Evolutionary conservation across 2,888 invertebrate genomes (phyloP).

Genomic region (Abrostola tripartita): DNA sequence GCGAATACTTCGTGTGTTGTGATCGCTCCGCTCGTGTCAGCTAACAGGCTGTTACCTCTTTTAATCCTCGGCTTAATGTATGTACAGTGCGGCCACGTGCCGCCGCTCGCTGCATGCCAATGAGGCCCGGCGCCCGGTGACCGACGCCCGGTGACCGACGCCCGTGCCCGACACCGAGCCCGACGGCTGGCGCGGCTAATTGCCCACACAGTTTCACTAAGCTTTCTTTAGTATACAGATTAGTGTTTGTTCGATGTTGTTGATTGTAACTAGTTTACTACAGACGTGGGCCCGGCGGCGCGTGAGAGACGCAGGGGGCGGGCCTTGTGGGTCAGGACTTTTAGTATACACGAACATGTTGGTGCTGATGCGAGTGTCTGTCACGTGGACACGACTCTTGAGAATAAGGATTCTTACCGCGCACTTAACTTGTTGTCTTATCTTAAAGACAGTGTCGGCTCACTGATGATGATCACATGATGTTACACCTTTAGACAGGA

Average conservation of each 20-base stretch:
- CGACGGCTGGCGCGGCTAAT: slow-evolving; percentile 11
- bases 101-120: slow-evolving; percentile 13
- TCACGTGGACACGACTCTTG: too few relatives aligned
- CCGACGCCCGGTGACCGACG: not conserved
- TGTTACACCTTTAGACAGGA: too few relatives aligned
- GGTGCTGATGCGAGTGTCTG: too few relatives aligned
- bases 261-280: not conserved
- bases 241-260: slow-evolving; percentile 7
- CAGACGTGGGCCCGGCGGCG: not conserved
- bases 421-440: too few relatives aligned
- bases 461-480: too few relatives aligned
- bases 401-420: too few relatives aligned
- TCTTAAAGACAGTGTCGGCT: too few relatives aligned
- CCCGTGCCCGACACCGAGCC: not conserved
- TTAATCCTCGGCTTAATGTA: slow-evolving; percentile 15
- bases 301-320: too few relatives aligned
- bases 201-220: slow-evolving; percentile 9
- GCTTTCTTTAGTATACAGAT: slow-evolving; percentile 8
- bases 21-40: not conserved
- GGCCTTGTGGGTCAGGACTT: too few relatives aligned
- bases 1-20: too few relatives aligned
- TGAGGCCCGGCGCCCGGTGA: slow-evolving; percentile 4
- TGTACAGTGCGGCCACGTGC: slow-evolving; percentile 13
- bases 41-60: not conserved
- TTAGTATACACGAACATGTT: too few relatives aligned